Percentiles rank a stretch among this genome's conserved stretches.
These are phyloP conservation scores for Mystacides longicornis DNA, from an alignment of 2,888 invertebrate species.

Conservation along the genomic window DNA sequence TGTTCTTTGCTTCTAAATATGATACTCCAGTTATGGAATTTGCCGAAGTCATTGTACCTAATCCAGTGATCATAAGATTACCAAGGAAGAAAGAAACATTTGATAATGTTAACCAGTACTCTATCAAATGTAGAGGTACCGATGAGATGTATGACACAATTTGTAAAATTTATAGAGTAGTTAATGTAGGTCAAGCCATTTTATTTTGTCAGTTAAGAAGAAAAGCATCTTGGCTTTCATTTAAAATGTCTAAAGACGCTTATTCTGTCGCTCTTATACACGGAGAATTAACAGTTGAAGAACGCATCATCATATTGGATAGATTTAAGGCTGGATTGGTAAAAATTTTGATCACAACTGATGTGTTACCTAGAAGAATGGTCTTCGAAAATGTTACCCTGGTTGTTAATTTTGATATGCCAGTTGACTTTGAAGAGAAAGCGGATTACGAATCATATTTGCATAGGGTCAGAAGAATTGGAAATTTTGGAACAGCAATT, in stretches of 20 bases:
- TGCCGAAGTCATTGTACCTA: slow-evolving; percentile 87
- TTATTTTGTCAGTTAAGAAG: slow-evolving; percentile 94
- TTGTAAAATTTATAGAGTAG: slow-evolving; percentile 91
- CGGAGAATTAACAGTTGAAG: slow-evolving; percentile 89
- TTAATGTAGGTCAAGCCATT: slow-evolving; percentile 96
- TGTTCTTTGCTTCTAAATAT: slow-evolving; percentile 98
- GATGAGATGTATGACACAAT: slow-evolving; percentile 91
- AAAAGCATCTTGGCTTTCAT: slow-evolving; percentile 82
- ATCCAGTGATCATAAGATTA: slow-evolving; percentile 83
- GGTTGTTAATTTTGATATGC: slow-evolving; percentile 97
- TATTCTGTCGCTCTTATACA: slow-evolving; percentile 91
- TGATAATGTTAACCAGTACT: slow-evolving; percentile 96
- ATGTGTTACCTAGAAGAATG: slow-evolving; percentile 82
- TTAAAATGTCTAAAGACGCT: slow-evolving; percentile 84
- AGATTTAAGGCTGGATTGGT: slow-evolving; percentile 87
- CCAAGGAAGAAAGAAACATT: slow-evolving; percentile 89
- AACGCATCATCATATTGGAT: slow-evolving; percentile 85
- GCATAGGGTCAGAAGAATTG: slow-evolving; percentile 95
- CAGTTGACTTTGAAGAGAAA: slow-evolving; percentile 69
- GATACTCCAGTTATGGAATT: slow-evolving; percentile 91
- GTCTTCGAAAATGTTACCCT: slow-evolving; percentile 97
- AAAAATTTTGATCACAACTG: slow-evolving; percentile 91
- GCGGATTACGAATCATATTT: slow-evolving; percentile 97
- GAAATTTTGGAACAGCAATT: slow-evolving; percentile 93
- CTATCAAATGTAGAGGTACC: slow-evolving; percentile 75